Percentiles rank a stretch among this genome's conserved stretches.
These are phyloP conservation scores for Protaetia brevitarsis DNA, from an alignment of 1,140 invertebrate species.

Conservation along the genomic window DNA sequence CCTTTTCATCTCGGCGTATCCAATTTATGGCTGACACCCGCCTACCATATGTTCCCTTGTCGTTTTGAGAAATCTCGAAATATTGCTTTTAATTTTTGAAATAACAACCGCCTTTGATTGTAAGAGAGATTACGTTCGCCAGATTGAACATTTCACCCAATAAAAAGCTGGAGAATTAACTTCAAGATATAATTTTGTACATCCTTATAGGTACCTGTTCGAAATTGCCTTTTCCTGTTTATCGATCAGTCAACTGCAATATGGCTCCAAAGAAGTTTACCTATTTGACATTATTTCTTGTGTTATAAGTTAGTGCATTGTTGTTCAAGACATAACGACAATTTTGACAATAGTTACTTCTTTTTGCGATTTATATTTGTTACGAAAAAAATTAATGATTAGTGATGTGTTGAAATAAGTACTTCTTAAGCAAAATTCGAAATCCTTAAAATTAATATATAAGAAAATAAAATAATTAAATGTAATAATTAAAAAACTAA, in stretches of 20 bases:
- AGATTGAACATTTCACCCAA: not conserved
- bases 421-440: too few species aligned
- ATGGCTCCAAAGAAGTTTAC: not conserved
- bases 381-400: too few species aligned
- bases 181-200: not conserved
- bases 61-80: not conserved
- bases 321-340: too few species aligned
- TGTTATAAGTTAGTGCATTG: too few species aligned
- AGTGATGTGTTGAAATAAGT: too few species aligned
- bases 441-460: too few species aligned
- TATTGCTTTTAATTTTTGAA: not conserved
- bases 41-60: not conserved
- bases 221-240: not conserved
- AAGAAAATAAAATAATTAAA: too few species aligned
- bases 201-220: not conserved
- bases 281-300: too few species aligned
- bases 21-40: not conserved
- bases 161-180: not conserved
- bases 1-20: not conserved
- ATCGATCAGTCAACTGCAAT: not conserved
- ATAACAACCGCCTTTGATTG: conserved; percentile 7
- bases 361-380: too few species aligned
- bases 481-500: too few species aligned
- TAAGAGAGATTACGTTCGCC: not conserved
- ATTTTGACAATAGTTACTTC: too few species aligned